Evolutionary conservation across 2,888 invertebrate genomes (phyloP).

Genomic region (Drosophila falleni): DNA sequence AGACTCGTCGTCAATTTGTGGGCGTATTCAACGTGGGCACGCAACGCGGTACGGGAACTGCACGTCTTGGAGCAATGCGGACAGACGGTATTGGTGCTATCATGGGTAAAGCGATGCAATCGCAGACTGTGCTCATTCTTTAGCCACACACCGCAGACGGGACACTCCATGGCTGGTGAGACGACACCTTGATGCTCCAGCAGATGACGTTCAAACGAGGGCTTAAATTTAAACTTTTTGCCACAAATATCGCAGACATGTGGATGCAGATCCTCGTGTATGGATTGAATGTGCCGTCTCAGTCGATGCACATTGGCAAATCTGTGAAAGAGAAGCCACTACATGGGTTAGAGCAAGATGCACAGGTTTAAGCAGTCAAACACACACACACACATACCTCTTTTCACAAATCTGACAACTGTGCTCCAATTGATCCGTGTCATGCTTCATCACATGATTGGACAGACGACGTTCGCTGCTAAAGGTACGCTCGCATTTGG

Average conservation of each 20-base stretch:
- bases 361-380: neutral
- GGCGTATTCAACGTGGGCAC: slow-evolving; percentile 78
- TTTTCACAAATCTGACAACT: slow-evolving; percentile 67
- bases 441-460: slow-evolving; percentile 68
- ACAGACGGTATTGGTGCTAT: slow-evolving; percentile 66
- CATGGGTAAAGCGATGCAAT: slow-evolving; percentile 70
- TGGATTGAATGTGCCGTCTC: slow-evolving; percentile 76
- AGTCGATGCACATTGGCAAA: slow-evolving; percentile 75
- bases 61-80: slow-evolving; percentile 73
- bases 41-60: slow-evolving; percentile 74
- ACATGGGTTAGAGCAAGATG: slow-evolving; percentile 14
- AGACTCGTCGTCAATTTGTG: slow-evolving; percentile 75
- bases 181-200: slow-evolving; percentile 80
- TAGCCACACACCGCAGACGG: slow-evolving; percentile 76
- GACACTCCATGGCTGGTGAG: slow-evolving; percentile 77
- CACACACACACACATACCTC: slow-evolving; percentile 40
- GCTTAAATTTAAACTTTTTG: slow-evolving; percentile 81
- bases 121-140: slow-evolving; percentile 79
- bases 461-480: slow-evolving; percentile 67
- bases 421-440: slow-evolving; percentile 70
- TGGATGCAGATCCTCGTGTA: slow-evolving; percentile 77
- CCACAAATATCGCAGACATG: slow-evolving; percentile 82
- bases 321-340: slow-evolving; percentile 41
- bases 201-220: slow-evolving; percentile 77
- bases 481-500: slow-evolving; percentile 69